Percentiles rank a stretch among this genome's conserved stretches.
These are phyloP conservation scores for Laspeyria flexula DNA, from an alignment of 2,888 invertebrate genomes.

Conservation along the genomic window DNA sequence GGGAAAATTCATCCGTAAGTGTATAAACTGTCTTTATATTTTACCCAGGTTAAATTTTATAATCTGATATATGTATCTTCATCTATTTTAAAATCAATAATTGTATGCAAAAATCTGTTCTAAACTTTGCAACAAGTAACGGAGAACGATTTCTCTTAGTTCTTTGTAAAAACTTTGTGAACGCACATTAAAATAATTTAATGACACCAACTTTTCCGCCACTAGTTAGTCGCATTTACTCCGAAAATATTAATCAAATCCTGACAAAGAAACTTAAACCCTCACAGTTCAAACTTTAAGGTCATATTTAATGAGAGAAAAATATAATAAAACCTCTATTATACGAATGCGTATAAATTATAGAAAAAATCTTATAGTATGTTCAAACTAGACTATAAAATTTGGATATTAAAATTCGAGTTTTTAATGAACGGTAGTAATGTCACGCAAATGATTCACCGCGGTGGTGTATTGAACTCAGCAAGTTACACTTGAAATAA, in stretches of 20 bases:
- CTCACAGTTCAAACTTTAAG: neutral
- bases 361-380: slow-evolving; percentile 2
- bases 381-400: slow-evolving; percentile 1
- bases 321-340: slow-evolving; percentile 1
- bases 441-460: neutral
- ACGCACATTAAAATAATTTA: neutral
- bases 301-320: slow-evolving; percentile 9
- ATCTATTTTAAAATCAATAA: too few species aligned
- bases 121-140: neutral
- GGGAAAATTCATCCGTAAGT: too few species aligned
- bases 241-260: neutral
- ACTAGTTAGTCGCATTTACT: neutral
- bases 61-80: too few species aligned
- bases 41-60: too few species aligned
- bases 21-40: too few species aligned
- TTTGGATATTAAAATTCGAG: neutral
- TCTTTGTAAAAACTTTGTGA: neutral
- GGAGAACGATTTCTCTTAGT: neutral
- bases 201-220: neutral
- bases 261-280: neutral
- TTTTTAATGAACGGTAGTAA: neutral
- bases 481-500: neutral
- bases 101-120: neutral
- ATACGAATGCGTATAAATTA: slow-evolving; percentile 1
- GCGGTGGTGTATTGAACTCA: neutral